phyloP scores from a whole-genome alignment of 2,888 invertebrate species.

The Dynastes hyllus region DNA sequence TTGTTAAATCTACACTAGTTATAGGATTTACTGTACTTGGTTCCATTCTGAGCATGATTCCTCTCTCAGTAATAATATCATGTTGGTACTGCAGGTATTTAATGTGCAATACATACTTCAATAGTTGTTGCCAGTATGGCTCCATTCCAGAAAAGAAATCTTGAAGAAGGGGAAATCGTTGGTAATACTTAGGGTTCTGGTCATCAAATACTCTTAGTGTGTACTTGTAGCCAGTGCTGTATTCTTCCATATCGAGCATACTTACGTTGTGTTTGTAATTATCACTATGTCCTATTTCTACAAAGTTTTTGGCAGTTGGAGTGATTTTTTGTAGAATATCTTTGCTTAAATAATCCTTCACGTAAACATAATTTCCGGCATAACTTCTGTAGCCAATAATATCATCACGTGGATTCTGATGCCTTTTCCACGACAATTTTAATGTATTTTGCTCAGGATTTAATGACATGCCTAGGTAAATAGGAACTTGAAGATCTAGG shows the following conservation, averaged over 20 bases:
- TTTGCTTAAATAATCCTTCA: conserved; percentile 63
- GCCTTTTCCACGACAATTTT: conserved; percentile 64
- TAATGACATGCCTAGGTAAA: conserved; percentile 61
- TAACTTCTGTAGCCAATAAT: conserved; percentile 63
- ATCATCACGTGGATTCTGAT: conserved; percentile 60
- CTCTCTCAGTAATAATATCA: conserved; percentile 62
- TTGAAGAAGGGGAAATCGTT: conserved; percentile 2
- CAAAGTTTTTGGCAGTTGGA: conserved; percentile 62
- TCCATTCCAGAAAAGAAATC: conserved; percentile 16
- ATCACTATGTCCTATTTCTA: conserved; percentile 62
- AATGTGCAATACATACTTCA: not conserved
- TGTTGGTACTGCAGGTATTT: conserved; percentile 51
- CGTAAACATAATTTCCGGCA: conserved; percentile 65
- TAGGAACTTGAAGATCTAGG: conserved; percentile 64
- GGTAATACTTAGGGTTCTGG: conserved; percentile 38
- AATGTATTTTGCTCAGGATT: conserved; percentile 62
- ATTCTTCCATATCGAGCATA: conserved; percentile 60
- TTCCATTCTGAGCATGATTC: conserved; percentile 61
- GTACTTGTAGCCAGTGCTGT: conserved; percentile 37
- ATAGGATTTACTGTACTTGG: conserved; percentile 60
- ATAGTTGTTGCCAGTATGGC: conserved; percentile 4
- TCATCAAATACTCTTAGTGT: conserved; percentile 31
- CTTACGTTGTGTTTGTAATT: conserved; percentile 58
- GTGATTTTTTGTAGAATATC: conserved; percentile 63
- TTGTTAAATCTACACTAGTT: conserved; percentile 63